Base-by-base conservation (phyloP, 2,113 vertebrate species). In the Tiliqua scincoides region DNA sequence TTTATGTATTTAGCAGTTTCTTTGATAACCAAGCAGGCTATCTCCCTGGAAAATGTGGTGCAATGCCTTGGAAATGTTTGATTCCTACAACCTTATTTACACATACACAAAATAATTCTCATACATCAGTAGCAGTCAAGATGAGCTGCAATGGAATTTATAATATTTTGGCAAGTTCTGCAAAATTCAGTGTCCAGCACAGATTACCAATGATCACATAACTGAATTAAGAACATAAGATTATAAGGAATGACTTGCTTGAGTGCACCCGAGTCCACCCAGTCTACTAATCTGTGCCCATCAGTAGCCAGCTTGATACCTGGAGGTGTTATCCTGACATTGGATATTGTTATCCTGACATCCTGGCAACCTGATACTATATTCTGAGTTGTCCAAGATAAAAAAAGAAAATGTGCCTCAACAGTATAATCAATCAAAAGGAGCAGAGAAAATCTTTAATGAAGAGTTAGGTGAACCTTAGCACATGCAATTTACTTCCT, bases 1-100 rank as follows among this genome's bases (percentile, higher is more conserved):
- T 8, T 54, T 79, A 35, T 27, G 23, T 74, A 32, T 12, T 23
- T 32, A 21, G 15, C 32, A 79, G 27, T 57, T 6, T 20, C 37
- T 62, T 62, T n/a, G 20, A 63, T 74, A 61, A n/a, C 12, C 70
- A 61, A 30, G 21, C 23, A 1, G 18, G 30, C 37, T 62, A 74
- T 83, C 59, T 62, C 57, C 18, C 7, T 74, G 27, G 57, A n/a
- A 18, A 83, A 30, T 14, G 27, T 62, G 25, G 54, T 35, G 25
- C 25, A n/a, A 62, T 8, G 17, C 37, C 52, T 61, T 72, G 81
- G 52, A 59, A 83, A 59, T 23, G 30, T 35, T 72, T 72, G 48
- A 15, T 37, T 10, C 89, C 54, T 54, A 40, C 15, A 4, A 3
- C 23, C 1, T 3, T 20, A 0, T 0, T 37, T 52, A 10, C 0